Conservation (phyloP, 2,888 invertebrate species). For the Dexiosoma caninum region DNA sequence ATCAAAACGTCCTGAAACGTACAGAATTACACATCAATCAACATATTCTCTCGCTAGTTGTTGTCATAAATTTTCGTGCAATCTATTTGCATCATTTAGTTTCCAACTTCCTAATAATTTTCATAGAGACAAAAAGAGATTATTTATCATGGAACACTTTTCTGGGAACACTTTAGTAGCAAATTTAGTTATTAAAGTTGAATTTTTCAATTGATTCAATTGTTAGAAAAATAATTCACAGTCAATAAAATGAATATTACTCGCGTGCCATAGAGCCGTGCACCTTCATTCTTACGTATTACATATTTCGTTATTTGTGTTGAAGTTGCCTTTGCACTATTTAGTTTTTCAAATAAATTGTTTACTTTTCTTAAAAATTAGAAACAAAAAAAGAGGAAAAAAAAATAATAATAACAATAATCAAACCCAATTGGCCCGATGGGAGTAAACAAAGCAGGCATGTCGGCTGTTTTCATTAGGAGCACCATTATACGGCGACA, state of each 20-base stretch:
- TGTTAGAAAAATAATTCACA: slow-evolving; percentile 2
- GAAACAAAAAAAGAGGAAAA: not conserved
- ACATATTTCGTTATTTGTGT: slow-evolving; percentile 53
- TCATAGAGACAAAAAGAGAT: too few relatives aligned
- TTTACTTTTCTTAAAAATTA: slow-evolving; percentile 37
- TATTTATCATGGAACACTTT: not conserved
- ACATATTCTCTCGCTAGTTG: too few relatives aligned
- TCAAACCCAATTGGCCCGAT: slow-evolving; percentile 41
- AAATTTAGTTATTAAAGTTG: not conserved
- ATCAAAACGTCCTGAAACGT: too few relatives aligned
- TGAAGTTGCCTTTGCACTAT: slow-evolving; percentile 56
- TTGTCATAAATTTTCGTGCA: too few relatives aligned
- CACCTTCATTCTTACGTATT: not conserved
- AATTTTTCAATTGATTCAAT: slow-evolving; percentile 23
- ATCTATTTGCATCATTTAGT: too few relatives aligned
- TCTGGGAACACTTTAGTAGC: too few relatives aligned
- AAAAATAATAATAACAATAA: not conserved
- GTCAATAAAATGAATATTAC: slow-evolving; percentile 25
- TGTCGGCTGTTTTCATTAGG: not conserved
- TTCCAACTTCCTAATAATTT: too few relatives aligned
- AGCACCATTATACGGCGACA: not conserved
- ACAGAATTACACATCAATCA: too few relatives aligned
- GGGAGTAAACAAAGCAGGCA: too few relatives aligned
- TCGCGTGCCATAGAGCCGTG: slow-evolving; percentile 71
- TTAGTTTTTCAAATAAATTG: slow-evolving; percentile 31